Evolutionary conservation across 2,888 invertebrate species (phyloP).

Genomic region (Mythimna vitellina): DNA sequence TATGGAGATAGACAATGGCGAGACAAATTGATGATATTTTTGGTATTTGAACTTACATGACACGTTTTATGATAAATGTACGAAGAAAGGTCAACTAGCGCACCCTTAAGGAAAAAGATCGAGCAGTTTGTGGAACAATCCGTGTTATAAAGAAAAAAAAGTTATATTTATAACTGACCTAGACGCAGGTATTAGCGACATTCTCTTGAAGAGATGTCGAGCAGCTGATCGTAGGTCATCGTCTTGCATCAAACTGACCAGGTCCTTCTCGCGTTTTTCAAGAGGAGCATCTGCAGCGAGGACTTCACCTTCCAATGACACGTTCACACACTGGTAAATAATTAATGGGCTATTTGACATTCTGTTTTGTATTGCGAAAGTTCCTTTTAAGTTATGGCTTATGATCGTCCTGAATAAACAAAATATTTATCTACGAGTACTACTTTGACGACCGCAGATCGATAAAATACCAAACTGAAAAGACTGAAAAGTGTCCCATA

Average conservation of each 20-base stretch:
- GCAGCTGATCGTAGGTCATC: slow-evolving; percentile 81
- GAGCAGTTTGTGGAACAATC: not conserved
- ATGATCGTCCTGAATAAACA: not conserved
- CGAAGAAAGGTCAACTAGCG: too few relatives aligned
- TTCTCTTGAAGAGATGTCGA: slow-evolving; percentile 81
- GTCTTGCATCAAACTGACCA: slow-evolving; percentile 85
- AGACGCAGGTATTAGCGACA: slow-evolving; percentile 84
- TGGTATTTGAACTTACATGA: too few relatives aligned
- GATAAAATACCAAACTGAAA: too few relatives aligned
- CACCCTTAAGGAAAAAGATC: not conserved
- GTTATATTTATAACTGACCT: slow-evolving; percentile 72
- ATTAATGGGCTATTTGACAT: not conserved
- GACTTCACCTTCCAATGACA: slow-evolving; percentile 83
- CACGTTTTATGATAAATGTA: not conserved
- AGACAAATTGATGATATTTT: too few relatives aligned
- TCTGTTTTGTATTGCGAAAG: not conserved
- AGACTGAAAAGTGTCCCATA: too few relatives aligned
- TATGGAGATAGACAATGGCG: too few relatives aligned
- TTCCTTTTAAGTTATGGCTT: not conserved
- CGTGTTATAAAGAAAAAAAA: not conserved
- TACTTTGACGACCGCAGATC: too few relatives aligned
- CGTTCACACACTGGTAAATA: slow-evolving; percentile 78
- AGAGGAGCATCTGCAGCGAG: slow-evolving; percentile 72
- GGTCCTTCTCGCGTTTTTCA: slow-evolving; percentile 81
- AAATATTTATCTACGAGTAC: too few relatives aligned